A percentile compares a stretch with the other conserved stretches of the same genome.
These are phyloP conservation scores for Crotalus viridis DNA, from an alignment of 2,113 vertebrate species.

Conservation along the genomic window DNA sequence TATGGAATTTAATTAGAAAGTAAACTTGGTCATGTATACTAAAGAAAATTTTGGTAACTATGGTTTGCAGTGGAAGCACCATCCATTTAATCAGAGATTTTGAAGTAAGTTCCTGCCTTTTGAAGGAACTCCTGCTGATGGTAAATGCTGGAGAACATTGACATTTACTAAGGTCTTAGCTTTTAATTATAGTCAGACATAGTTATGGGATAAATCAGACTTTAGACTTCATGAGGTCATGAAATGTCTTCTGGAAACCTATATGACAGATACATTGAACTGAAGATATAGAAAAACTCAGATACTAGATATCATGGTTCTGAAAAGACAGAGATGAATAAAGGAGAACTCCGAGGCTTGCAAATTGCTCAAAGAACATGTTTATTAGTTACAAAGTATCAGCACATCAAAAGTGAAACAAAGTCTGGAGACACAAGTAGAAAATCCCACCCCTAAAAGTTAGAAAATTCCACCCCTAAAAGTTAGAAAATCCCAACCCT, in stretches of 20 bases:
- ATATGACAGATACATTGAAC: neutral
- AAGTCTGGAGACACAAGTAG: too few species aligned
- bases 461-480: too few species aligned
- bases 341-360: too few species aligned
- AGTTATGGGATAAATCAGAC: constrained; percentile 19
- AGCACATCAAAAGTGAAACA: too few species aligned
- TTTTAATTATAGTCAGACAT: constrained; percentile 14
- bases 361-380: too few species aligned
- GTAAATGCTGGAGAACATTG: constrained; percentile 24
- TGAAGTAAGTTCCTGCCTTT: constrained; percentile 4
- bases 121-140: neutral
- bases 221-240: constrained; percentile 1
- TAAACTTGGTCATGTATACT: neutral
- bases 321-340: too few species aligned
- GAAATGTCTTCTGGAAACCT: constrained; percentile 31
- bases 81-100: constrained; percentile 13
- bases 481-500: too few species aligned
- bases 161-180: constrained; percentile 8
- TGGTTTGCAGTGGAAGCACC: neutral
- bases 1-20: neutral
- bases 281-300: neutral
- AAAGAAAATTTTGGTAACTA: neutral
- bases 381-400: too few species aligned
- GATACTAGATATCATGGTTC: neutral
- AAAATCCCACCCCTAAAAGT: too few species aligned